Base-by-base conservation (phyloP, 2,888 invertebrate genomes). In the Hypsopygia costalis region DNA sequence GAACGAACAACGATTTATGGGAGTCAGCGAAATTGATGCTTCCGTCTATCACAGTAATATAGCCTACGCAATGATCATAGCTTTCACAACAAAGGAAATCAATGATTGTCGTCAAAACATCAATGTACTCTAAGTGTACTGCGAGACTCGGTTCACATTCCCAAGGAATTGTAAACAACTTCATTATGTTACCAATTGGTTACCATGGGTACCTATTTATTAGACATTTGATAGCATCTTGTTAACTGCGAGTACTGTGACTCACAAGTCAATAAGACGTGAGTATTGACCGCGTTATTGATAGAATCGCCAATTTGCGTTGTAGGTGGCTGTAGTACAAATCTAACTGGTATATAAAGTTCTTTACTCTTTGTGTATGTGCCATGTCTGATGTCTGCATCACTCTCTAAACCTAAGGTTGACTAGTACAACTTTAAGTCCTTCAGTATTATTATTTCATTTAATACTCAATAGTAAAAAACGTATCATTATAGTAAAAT, bases 151-250 rank as follows among this genome's bases (percentile, higher is more conserved):
- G 40, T 48, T 55, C 55, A 53, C 49, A 49, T 62, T 62, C 53
- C 43, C 58, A 57, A 44, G 44, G 36, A 35, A 41, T 40, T 41
- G 55, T 66, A 64, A 69, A 68, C 65, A 62, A 58, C 41, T 53
- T 59, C 41, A 61, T 66, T 56, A 58, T 54, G 53, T 68, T 55
- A 47, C 49, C 61, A 60, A 62, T 67, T 51, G 57, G 50, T 46
- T 25, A 8, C 6, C 34, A 33, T 35, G 38, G 42, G 44, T 28
- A 28, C 12, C 38, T 33, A 33, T 38, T 37, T 33, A 39, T 33
- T n/a, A 25, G 25, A 33, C 25, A 38, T 38, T 12, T 38, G 38
- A 31, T 25, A 25, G 31, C 31, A 38, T 32, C 11, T 16, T 4
- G 31, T 38, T 38, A 11, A 28, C 8, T 16, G 16, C 4, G 16